phyloP scores from a whole-genome alignment of 2,888 invertebrate genomes.

The Tribolium freemani region DNA sequence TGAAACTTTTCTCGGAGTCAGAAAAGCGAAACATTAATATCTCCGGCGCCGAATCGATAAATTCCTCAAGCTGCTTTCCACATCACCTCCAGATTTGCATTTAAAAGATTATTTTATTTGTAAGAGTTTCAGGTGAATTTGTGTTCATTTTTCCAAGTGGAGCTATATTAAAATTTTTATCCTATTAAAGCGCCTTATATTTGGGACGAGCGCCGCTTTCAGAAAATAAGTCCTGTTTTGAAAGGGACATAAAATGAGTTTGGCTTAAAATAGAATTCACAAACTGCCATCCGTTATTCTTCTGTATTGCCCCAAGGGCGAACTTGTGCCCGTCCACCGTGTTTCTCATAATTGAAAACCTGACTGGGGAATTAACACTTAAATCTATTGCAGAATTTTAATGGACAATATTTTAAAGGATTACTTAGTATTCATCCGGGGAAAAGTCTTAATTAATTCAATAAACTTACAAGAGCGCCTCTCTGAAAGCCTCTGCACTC shows the following conservation, averaged over 20 bases:
- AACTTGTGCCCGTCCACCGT: constrained; percentile 46
- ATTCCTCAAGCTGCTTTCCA: constrained; percentile 3
- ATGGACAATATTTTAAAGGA: constrained; percentile 57
- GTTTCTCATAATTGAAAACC: constrained; percentile 58
- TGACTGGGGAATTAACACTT: constrained; percentile 56
- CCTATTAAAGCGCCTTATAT: constrained; percentile 36
- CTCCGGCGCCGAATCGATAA: constrained; percentile 4
- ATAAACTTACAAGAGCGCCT: constrained; percentile 49
- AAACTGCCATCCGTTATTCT: constrained; percentile 48
- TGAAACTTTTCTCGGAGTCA: constrained; percentile 15
- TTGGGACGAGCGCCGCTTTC: constrained; percentile 31
- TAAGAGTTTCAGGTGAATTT: constrained; percentile 30
- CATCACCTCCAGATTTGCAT: constrained; percentile 24
- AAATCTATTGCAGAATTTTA: constrained; percentile 59
- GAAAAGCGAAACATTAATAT: constrained; percentile 14
- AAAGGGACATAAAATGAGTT: constrained; percentile 39
- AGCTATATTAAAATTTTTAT: constrained; percentile 34
- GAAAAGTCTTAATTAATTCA: constrained; percentile 57
- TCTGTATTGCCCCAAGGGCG: constrained; percentile 44
- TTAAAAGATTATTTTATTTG: constrained; percentile 34
- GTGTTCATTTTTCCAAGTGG: constrained; percentile 28
- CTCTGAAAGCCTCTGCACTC: constrained; percentile 40
- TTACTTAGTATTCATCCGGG: constrained; percentile 55
- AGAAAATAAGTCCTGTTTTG: constrained; percentile 36
- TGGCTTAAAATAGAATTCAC: constrained; percentile 45